Percentiles rank a stretch among this genome's conserved stretches.
These are phyloP conservation scores for Leucoma salicis DNA, from an alignment of 2,888 invertebrate genomes.

Conservation along the genomic window DNA sequence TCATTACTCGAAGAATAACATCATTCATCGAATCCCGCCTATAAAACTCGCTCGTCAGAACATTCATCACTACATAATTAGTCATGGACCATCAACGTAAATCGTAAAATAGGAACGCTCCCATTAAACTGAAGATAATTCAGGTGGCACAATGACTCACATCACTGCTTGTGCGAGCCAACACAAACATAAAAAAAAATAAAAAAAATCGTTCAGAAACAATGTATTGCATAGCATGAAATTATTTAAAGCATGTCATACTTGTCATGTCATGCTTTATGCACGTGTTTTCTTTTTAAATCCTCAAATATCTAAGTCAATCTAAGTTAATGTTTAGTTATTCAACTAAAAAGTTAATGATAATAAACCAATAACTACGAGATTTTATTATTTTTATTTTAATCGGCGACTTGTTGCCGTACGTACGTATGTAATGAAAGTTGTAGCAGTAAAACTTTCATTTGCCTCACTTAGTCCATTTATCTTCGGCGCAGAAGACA, in stretches of 20 bases:
- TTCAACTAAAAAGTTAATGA: too few species aligned
- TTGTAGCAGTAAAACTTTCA: too few species aligned
- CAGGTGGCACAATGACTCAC: slow-evolving; percentile 63
- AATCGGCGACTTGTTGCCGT: too few species aligned
- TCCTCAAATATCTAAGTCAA: too few species aligned
- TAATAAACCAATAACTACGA: too few species aligned
- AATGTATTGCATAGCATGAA: too few species aligned
- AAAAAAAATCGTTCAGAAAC: slow-evolving; percentile 14
- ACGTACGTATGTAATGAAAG: too few species aligned
- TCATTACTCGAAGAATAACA: slow-evolving; percentile 35
- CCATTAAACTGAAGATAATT: slow-evolving; percentile 56
- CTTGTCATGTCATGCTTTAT: not conserved
- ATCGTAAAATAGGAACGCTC: slow-evolving; percentile 52
- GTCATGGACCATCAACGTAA: slow-evolving; percentile 55
- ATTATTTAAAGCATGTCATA: not conserved
- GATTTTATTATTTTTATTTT: too few species aligned
- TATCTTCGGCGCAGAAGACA: not conserved
- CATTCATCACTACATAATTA: slow-evolving; percentile 51
- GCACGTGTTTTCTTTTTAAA: too few species aligned
- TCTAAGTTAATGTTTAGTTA: too few species aligned
- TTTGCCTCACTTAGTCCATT: not conserved
- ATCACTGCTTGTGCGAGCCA: slow-evolving; percentile 44
- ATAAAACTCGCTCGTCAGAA: slow-evolving; percentile 33
- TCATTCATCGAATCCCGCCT: slow-evolving; percentile 23
- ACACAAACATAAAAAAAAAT: slow-evolving; percentile 47